phyloP scores from a whole-genome alignment of 2,797 vertebrate genomes.

The Sorex maritimensis region DNA sequence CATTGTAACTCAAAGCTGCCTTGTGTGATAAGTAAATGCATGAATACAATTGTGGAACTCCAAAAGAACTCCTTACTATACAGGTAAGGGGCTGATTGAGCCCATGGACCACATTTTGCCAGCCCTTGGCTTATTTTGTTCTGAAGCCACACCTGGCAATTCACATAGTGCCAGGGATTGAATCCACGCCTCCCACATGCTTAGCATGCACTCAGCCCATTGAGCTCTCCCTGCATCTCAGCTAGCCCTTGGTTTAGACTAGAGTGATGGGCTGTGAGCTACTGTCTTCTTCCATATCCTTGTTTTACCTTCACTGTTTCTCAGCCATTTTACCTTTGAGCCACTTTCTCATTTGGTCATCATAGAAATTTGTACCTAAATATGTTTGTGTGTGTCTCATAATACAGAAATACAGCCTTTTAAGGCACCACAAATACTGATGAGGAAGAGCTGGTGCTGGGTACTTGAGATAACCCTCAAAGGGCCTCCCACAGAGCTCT shows the following conservation, averaged over 20 bases:
- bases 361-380: too few relatives aligned
- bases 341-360: background rate
- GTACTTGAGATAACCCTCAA: rapidly evolving
- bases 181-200: background rate
- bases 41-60: background rate
- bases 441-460: background rate
- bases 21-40: background rate
- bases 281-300: background rate
- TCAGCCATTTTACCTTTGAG: background rate
- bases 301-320: background rate
- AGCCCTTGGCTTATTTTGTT: too few relatives aligned
- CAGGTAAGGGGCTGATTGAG: background rate
- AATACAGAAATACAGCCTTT: background rate
- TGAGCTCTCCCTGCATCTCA: too few relatives aligned
- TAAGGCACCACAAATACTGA: background rate
- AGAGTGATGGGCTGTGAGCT: background rate
- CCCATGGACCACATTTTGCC: background rate
- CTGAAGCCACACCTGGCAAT: too few relatives aligned
- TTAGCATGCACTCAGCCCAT: too few relatives aligned
- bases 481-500: background rate
- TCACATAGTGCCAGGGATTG: background rate
- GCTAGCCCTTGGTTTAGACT: background rate
- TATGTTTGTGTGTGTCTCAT: too few relatives aligned
- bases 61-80: background rate
- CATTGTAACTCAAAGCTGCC: background rate